phyloP scores from a whole-genome alignment of 2,797 vertebrate species.

The Clarias pachynema region DNA sequence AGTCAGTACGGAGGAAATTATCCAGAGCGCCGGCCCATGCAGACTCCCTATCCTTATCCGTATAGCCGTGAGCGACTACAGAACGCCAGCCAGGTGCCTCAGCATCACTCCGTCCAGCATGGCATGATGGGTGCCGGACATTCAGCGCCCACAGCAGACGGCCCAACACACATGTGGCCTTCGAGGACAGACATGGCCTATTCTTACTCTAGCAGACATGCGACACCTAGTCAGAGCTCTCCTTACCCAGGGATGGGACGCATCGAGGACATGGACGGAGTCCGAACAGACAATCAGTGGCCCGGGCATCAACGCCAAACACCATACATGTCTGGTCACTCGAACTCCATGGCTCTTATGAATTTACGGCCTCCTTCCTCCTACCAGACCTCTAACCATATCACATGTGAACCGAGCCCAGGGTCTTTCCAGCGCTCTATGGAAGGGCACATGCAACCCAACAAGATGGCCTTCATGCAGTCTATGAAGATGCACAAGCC shows the following conservation, averaged over 20 bases:
- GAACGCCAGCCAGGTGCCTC: constrained; percentile 84
- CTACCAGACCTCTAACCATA: constrained; percentile 93
- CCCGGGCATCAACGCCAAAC: constrained; percentile 89
- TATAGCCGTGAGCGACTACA: constrained; percentile 89
- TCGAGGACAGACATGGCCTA: constrained; percentile 92
- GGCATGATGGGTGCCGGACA: constrained; percentile 87
- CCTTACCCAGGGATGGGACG: constrained; percentile 87
- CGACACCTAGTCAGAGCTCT: constrained; percentile 81
- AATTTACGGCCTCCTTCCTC: constrained; percentile 86
- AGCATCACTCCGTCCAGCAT: constrained; percentile 75
- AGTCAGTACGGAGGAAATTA: constrained; percentile 88
- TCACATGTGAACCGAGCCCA: constrained; percentile 91
- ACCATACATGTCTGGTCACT: constrained; percentile 84
- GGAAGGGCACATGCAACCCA: constrained; percentile 93
- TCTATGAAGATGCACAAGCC: constrained; percentile 93
- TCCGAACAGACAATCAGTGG: constrained; percentile 89
- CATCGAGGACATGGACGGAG: constrained; percentile 91
- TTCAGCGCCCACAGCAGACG: constrained; percentile 77
- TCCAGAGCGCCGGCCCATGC: constrained; percentile 88
- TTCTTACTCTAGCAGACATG: constrained; percentile 88
- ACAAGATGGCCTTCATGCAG: constrained; percentile 90
- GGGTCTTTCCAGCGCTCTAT: constrained; percentile 93
- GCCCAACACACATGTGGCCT: constrained; percentile 91
- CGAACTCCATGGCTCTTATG: constrained; percentile 85
- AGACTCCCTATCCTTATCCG: constrained; percentile 90